These are phyloP conservation scores for Plecturocebus donacophilus DNA, from an alignment of 2,113 vertebrate genomes.

Conservation along the genomic window DNA sequence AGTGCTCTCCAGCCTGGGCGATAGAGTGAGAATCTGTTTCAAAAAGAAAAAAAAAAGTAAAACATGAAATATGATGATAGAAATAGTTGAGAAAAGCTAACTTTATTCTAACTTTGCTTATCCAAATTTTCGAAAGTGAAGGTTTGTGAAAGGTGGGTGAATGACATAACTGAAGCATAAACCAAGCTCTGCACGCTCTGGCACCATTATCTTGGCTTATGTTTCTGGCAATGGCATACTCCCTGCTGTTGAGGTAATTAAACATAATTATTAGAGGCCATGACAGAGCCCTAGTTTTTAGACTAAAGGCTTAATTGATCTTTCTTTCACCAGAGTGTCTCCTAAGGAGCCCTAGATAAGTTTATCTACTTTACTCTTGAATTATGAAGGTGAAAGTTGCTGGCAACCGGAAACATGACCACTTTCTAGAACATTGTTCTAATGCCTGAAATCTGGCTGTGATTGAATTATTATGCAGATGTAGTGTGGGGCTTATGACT, in stretches of 20 bases:
- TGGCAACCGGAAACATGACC: not conserved
- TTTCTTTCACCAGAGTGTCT: not conserved
- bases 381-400: not conserved
- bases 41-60: not conserved
- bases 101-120: constrained; percentile 14
- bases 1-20: too few species aligned
- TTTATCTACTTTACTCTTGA: not conserved
- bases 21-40: too few species aligned
- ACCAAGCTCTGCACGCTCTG: not conserved
- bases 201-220: not conserved
- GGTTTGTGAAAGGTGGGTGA: constrained; percentile 5
- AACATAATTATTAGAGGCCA: not conserved
- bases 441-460: not conserved
- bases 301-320: constrained; percentile 1
- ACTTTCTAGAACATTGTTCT: not conserved
- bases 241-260: not conserved
- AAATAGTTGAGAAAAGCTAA: constrained; percentile 32
- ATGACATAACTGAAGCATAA: constrained; percentile 42
- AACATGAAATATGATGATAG: constrained; percentile 40
- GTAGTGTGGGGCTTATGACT: not conserved
- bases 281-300: not conserved
- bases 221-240: not conserved
- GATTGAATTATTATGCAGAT: not conserved
- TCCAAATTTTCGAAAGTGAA: constrained; percentile 37
- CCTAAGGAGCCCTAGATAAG: not conserved